Conservation (phyloP, 2,113 vertebrate species). For the Turnix velox region DNA sequence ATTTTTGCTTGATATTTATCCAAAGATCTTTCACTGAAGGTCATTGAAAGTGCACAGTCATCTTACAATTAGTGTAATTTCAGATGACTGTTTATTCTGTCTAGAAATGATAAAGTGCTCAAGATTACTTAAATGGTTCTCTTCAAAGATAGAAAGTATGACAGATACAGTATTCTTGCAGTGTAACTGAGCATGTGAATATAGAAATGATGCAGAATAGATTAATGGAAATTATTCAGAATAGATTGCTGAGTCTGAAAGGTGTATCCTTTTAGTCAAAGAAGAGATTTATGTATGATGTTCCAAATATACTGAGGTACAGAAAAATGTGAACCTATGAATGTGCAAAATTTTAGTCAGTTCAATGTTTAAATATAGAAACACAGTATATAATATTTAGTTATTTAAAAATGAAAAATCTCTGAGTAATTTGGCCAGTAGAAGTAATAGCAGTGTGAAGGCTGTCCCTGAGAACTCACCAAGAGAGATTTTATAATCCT, state of each 20-base stretch:
- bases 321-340: neutral
- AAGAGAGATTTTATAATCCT: neutral
- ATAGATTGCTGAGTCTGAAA: neutral
- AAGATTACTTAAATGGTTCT: neutral
- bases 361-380: neutral
- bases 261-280: neutral
- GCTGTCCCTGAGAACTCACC: neutral
- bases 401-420: neutral
- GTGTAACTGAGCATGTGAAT: neutral
- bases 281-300: neutral
- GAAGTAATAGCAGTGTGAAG: neutral
- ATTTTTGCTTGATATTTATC: neutral
- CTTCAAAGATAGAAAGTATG: neutral
- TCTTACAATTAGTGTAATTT: neutral
- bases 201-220: neutral
- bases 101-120: neutral
- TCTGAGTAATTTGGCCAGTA: neutral
- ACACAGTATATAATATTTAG: neutral
- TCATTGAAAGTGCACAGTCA: neutral
- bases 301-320: neutral
- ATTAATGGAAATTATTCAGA: conserved; percentile 1
- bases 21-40: neutral
- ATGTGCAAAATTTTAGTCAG: neutral
- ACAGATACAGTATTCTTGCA: neutral
- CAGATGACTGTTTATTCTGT: neutral